Evolutionary conservation across 2,888 invertebrate genomes (phyloP).

Genomic region (Drosophila kanekoi): DNA sequence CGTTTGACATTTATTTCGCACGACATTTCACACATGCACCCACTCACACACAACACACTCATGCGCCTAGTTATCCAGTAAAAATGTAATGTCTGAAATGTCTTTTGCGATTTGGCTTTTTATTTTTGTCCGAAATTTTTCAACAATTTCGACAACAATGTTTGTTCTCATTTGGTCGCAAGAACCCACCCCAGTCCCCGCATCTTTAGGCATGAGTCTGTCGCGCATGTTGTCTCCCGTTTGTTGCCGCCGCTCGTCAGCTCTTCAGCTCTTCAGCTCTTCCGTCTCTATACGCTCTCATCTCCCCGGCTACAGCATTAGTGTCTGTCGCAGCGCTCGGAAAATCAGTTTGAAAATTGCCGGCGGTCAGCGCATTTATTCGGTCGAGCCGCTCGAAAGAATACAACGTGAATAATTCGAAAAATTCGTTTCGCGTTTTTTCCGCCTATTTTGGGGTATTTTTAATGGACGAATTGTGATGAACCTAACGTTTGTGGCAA

Average conservation of each 20-base stretch:
- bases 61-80: constrained; percentile 68
- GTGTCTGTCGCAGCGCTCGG: constrained; percentile 50
- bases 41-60: constrained; percentile 45
- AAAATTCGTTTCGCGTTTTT: constrained; percentile 28
- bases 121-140: constrained; percentile 61
- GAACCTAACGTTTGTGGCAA: constrained; percentile 2
- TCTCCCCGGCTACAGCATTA: constrained; percentile 41
- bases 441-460: constrained; percentile 34
- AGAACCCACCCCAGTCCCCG: neutral
- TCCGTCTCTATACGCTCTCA: constrained; percentile 49
- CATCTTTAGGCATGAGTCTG: constrained; percentile 39
- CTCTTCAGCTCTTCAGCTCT: constrained; percentile 16
- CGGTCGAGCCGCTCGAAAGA: constrained; percentile 33
- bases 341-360: constrained; percentile 81
- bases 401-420: constrained; percentile 28
- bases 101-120: constrained; percentile 41
- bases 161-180: constrained; percentile 58
- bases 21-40: constrained; percentile 63
- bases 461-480: constrained; percentile 29
- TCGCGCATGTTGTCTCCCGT: constrained; percentile 59
- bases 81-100: constrained; percentile 52
- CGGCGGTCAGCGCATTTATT: constrained; percentile 79
- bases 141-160: constrained; percentile 66
- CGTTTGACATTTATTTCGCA: constrained; percentile 71
- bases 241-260: constrained; percentile 1